Evolutionary conservation across 2,888 invertebrate genomes (phyloP).

Genomic region (Drymonia ruficornis): DNA sequence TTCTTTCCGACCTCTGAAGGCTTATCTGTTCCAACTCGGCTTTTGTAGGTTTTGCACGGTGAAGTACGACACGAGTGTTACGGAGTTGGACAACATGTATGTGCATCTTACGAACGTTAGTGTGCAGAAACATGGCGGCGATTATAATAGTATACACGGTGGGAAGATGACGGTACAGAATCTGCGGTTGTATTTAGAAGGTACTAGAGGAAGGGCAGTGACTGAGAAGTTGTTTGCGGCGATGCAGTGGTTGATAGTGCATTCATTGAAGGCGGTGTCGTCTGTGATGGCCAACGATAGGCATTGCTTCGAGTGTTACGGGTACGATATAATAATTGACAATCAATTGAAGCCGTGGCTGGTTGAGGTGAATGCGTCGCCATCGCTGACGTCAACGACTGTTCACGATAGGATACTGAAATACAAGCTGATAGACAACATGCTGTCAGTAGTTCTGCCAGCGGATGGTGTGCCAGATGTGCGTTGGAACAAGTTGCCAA

Average conservation of each 20-base stretch:
- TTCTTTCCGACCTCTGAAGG: constrained; percentile 96
- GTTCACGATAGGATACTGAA: constrained; percentile 97
- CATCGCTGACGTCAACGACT: constrained; percentile 96
- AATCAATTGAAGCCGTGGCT: constrained; percentile 97
- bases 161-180: constrained; percentile 98
- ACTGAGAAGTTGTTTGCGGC: constrained; percentile 95
- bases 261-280: constrained; percentile 96
- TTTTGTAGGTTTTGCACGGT: constrained; percentile 98
- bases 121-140: constrained; percentile 98
- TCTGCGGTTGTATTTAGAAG: constrained; percentile 94
- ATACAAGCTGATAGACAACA: constrained; percentile 96
- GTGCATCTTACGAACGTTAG: constrained; percentile 98
- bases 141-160: constrained; percentile 97
- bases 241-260: constrained; percentile 95
- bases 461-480: constrained; percentile 95
- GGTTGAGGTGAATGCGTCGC: constrained; percentile 98
- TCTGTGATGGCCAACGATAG: constrained; percentile 97
- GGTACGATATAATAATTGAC: constrained; percentile 98
- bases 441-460: constrained; percentile 95
- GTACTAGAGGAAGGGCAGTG: constrained; percentile 94
- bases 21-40: constrained; percentile 95
- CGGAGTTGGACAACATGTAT: constrained; percentile 96
- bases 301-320: constrained; percentile 97
- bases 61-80: constrained; percentile 95
- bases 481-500: constrained; percentile 93